These are phyloP conservation scores for Nerophis lumbriciformis DNA, from an alignment of 2,113 vertebrate genomes.

Conservation along the genomic window DNA sequence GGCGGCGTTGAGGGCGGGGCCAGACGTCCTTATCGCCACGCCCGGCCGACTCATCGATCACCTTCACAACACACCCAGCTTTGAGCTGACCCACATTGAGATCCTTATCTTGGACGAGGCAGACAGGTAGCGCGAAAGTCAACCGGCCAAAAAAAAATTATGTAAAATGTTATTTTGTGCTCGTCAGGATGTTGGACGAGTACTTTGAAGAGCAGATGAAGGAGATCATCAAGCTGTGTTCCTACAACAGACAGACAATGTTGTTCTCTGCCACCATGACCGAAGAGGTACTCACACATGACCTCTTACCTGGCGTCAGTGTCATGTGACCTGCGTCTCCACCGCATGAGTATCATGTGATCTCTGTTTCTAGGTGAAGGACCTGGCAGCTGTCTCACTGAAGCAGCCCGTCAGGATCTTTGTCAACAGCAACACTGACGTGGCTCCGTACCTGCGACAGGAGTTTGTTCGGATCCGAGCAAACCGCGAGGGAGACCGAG, in stretches of 20 bases:
- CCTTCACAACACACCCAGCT: constrained; percentile 94
- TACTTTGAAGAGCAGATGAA: constrained; percentile 99
- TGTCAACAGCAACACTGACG: constrained; percentile 97
- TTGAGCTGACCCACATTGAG: constrained; percentile 87
- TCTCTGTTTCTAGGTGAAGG: constrained; percentile 80
- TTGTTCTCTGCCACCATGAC: constrained; percentile 98
- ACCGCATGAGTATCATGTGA: neutral
- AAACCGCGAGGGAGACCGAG: constrained; percentile 87
- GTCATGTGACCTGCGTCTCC: constrained; percentile 12
- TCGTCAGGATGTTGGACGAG: constrained; percentile 90
- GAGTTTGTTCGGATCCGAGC: constrained; percentile 91
- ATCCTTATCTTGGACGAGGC: constrained; percentile 96
- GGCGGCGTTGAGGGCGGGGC: constrained; percentile 82
- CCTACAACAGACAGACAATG: constrained; percentile 92
- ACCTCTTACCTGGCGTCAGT: too few species aligned
- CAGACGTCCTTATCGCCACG: constrained; percentile 92
- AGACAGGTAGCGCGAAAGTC: constrained; percentile 70
- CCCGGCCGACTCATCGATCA: constrained; percentile 94
- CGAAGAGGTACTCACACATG: constrained; percentile 77
- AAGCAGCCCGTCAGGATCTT: constrained; percentile 89
- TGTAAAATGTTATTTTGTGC: neutral
- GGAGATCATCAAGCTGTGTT: constrained; percentile 90
- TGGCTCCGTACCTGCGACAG: constrained; percentile 92
- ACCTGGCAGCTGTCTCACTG: constrained; percentile 90
- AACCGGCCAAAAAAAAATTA: neutral